phyloP scores from a whole-genome alignment of 2,113 vertebrate genomes.

The Ameiurus melas region DNA sequence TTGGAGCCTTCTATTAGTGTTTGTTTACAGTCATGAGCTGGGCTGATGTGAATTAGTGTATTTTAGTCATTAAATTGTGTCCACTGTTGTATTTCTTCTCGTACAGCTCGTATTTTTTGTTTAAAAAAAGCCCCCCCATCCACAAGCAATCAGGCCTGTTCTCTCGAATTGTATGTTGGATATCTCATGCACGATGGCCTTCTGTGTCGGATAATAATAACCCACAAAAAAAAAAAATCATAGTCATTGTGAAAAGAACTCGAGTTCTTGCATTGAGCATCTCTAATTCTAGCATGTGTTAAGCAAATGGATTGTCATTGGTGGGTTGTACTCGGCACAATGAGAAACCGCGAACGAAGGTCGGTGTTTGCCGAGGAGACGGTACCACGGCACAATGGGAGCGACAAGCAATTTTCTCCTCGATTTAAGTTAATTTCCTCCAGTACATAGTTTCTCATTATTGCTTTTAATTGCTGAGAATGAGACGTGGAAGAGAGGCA shows the following conservation, averaged over 20 bases:
- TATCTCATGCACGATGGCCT: not conserved
- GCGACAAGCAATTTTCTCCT: slow-evolving; percentile 24
- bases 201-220: slow-evolving; percentile 12
- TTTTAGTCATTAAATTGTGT: not conserved
- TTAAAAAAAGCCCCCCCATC: not conserved
- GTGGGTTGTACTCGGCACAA: not conserved
- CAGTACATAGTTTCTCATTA: slow-evolving; percentile 28
- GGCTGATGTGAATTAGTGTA: not conserved
- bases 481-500: slow-evolving; percentile 29
- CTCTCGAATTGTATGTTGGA: not conserved
- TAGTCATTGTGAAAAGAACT: not conserved
- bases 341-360: not conserved
- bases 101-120: not conserved
- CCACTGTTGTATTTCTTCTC: not conserved
- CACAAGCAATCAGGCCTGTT: not conserved
- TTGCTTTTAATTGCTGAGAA: slow-evolving; percentile 39
- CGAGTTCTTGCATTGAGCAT: not conserved
- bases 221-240: not conserved
- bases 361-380: not conserved
- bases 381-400: slow-evolving; percentile 18
- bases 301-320: slow-evolving; percentile 4
- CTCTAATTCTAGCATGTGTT: slow-evolving; percentile 9
- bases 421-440: slow-evolving; percentile 35
- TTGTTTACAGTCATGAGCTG: slow-evolving; percentile 16
- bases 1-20: not conserved